These are phyloP conservation scores for Lepus americanus DNA, from an alignment of 2,113 vertebrate species.

Conservation along the genomic window DNA sequence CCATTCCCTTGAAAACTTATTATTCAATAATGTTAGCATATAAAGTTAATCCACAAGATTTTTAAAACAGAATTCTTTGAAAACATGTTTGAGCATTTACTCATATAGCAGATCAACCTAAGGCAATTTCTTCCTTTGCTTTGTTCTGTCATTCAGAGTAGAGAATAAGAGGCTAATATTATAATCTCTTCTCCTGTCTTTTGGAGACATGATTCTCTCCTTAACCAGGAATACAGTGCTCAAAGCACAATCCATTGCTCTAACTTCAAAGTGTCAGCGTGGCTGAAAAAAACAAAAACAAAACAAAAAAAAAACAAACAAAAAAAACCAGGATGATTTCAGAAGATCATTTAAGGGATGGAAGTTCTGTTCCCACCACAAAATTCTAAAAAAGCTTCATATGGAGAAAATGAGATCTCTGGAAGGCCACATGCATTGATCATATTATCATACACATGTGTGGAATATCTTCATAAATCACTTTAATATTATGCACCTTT, in stretches of 20 bases:
- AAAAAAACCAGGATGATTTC: background rate
- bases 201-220: constrained; percentile 6
- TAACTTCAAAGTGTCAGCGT: constrained; percentile 1
- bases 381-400: background rate
- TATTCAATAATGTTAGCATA: background rate
- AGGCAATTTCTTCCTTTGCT: background rate
- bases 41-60: background rate
- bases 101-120: background rate
- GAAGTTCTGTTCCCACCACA: background rate
- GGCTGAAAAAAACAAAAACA: background rate
- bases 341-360: constrained; percentile 46
- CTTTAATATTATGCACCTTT: background rate
- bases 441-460: background rate
- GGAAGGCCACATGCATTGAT: background rate
- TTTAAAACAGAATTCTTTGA: constrained; percentile 2
- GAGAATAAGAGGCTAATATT: background rate
- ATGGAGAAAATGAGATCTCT: background rate
- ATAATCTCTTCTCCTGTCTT: background rate
- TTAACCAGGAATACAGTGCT: constrained; percentile 1
- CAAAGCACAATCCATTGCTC: constrained; percentile 31
- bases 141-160: constrained; percentile 5
- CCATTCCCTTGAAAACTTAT: background rate
- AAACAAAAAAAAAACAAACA: too few species aligned
- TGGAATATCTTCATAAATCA: background rate
- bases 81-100: background rate